Evolutionary conservation across 1,140 invertebrate genomes (phyloP).

Genomic region (Cylas formicarius): DNA sequence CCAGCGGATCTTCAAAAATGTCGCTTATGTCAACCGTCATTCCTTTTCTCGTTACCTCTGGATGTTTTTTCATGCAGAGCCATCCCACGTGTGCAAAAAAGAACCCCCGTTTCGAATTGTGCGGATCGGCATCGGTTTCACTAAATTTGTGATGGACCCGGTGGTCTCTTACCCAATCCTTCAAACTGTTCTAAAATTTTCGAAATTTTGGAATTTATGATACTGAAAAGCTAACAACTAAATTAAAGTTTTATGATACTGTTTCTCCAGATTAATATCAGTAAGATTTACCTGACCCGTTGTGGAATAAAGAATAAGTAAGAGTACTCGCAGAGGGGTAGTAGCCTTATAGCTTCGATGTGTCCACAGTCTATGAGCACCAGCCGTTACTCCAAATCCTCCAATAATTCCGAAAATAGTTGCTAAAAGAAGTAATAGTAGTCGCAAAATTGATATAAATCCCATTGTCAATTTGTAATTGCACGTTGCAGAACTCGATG

Average conservation of each 20-base stretch:
- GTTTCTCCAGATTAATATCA: no score
- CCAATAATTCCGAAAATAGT: no score
- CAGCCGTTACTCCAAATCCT: slow-evolving; percentile 83
- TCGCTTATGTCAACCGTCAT: slow-evolving; percentile 57
- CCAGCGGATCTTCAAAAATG: slow-evolving; percentile 53
- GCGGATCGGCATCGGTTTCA: slow-evolving; percentile 49
- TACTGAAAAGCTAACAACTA: no score
- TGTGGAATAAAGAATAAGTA: no score
- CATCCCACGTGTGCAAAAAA: slow-evolving; percentile 68
- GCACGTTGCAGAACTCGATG: no score
- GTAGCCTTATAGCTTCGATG: slow-evolving; percentile 91
- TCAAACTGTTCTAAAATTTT: slow-evolving; percentile 62
- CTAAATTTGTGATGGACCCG: slow-evolving; percentile 87
- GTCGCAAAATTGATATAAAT: no score
- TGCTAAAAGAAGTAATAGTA: no score
- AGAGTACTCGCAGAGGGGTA: slow-evolving; percentile 68
- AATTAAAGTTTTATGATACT: no score
- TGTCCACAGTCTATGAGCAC: slow-evolving; percentile 89
- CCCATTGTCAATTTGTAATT: no score
- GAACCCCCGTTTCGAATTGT: slow-evolving; percentile 72
- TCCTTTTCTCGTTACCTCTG: slow-evolving; percentile 56
- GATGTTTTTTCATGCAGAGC: slow-evolving; percentile 62
- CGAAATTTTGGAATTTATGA: no score
- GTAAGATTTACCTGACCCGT: no score
- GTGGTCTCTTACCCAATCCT: slow-evolving; percentile 77